A percentile compares a stretch with the other conserved stretches of the same genome.
Conservation (phyloP, 2,113 vertebrate species). For the Hippocampus comes region DNA sequence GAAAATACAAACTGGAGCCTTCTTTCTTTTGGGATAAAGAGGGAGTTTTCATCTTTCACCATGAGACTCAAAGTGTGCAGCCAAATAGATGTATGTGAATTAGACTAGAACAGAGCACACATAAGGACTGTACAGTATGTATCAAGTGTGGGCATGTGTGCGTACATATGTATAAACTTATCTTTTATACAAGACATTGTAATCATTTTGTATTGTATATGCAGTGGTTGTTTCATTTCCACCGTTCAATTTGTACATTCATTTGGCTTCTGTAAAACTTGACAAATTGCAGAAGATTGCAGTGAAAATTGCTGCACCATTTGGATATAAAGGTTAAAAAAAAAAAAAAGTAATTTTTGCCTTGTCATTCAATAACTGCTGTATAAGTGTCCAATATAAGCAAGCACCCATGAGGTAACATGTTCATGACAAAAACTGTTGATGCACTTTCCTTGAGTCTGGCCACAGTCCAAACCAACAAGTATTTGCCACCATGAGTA, state of each 20-base stretch:
- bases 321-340: slow-evolving; percentile 40
- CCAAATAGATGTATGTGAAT: slow-evolving; percentile 59
- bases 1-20: slow-evolving; percentile 22
- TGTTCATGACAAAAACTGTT: slow-evolving; percentile 31
- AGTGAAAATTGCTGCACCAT: slow-evolving; percentile 15
- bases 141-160: slow-evolving; percentile 71
- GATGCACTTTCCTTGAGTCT: slow-evolving; percentile 58
- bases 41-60: slow-evolving; percentile 34
- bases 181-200: slow-evolving; percentile 76
- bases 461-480: slow-evolving; percentile 30
- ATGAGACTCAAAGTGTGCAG: slow-evolving; percentile 59
- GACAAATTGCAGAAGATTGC: slow-evolving; percentile 25
- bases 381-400: slow-evolving; percentile 53
- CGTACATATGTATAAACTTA: slow-evolving; percentile 73
- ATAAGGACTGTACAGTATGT: slow-evolving; percentile 71
- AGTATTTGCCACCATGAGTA: slow-evolving; percentile 42
- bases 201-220: slow-evolving; percentile 71
- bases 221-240: slow-evolving; percentile 62
- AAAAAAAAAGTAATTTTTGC: slow-evolving; percentile 22
- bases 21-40: slow-evolving; percentile 25
- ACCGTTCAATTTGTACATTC: slow-evolving; percentile 20
- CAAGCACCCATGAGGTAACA: slow-evolving; percentile 42
- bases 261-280: slow-evolving; percentile 35
- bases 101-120: slow-evolving; percentile 69
- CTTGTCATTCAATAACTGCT: slow-evolving; percentile 53